Evolutionary conservation across 2,888 invertebrate species (phyloP).

Genomic region (Heterodera filipjevi): DNA sequence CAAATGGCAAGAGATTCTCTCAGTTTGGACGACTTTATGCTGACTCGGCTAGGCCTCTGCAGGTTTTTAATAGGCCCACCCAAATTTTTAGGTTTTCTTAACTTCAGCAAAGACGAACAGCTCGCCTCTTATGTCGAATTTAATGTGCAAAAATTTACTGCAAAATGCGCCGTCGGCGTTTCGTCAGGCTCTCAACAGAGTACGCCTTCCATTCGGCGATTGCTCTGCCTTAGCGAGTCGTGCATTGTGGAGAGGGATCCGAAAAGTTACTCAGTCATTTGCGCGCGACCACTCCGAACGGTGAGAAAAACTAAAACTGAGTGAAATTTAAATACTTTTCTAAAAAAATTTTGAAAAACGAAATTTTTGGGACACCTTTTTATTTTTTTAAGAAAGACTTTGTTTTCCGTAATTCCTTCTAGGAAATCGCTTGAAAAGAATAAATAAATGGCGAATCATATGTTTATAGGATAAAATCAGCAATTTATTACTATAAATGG

Average conservation of each 20-base stretch:
- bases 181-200: background rate
- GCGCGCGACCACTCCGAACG: constrained; percentile 73
- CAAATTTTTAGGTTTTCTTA: constrained; percentile 39
- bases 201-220: constrained; percentile 75
- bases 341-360: too few species aligned
- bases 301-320: constrained; percentile 59
- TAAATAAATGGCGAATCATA: too few species aligned
- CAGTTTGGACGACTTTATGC: constrained; percentile 82
- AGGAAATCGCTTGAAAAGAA: too few species aligned
- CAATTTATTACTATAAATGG: too few species aligned
- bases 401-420: too few species aligned
- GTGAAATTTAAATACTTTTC: too few species aligned
- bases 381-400: too few species aligned
- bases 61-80: constrained; percentile 70
- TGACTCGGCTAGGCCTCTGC: constrained; percentile 87
- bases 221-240: constrained; percentile 90
- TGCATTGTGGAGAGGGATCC: constrained; percentile 95
- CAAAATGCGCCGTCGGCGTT: constrained; percentile 72
- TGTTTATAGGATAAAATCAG: too few species aligned
- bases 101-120: constrained; percentile 84
- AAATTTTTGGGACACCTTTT: too few species aligned
- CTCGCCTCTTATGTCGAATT: constrained; percentile 96
- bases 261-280: constrained; percentile 90
- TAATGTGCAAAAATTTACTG: constrained; percentile 86
- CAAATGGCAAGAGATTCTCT: constrained; percentile 83